A percentile compares a stretch with the other conserved stretches of the same genome.
Conservation (phyloP, 2,888 invertebrate genomes). For the Lomographa bimaculata region DNA sequence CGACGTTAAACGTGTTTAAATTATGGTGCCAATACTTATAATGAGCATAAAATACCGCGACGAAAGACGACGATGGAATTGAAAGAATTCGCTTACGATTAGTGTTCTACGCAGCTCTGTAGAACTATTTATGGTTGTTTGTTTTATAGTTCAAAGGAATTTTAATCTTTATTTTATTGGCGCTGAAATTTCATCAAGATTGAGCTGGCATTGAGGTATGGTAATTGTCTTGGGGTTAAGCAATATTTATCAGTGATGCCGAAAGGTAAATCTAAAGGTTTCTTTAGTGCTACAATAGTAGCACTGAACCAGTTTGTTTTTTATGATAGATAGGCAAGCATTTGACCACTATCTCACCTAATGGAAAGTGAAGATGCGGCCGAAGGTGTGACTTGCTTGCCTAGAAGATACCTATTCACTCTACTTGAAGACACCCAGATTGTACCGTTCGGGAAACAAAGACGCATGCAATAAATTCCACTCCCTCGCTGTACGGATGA, state of each 20-base stretch:
- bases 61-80: slow-evolving; percentile 24
- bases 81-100: slow-evolving; percentile 24
- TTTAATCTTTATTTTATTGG: slow-evolving; percentile 26
- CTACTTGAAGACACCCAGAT: too few species aligned
- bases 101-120: slow-evolving; percentile 18
- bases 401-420: too few species aligned
- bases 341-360: too few species aligned
- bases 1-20: slow-evolving; percentile 23
- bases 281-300: too few species aligned
- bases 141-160: slow-evolving; percentile 26
- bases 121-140: slow-evolving; percentile 25
- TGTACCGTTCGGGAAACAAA: too few species aligned
- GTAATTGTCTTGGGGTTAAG: slow-evolving; percentile 13
- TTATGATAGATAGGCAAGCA: too few species aligned
- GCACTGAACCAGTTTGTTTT: too few species aligned
- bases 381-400: too few species aligned
- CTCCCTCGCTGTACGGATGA: too few species aligned
- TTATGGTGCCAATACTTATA: slow-evolving; percentile 23
- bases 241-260: slow-evolving; percentile 9
- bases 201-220: slow-evolving; percentile 11
- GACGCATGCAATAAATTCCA: too few species aligned
- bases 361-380: too few species aligned
- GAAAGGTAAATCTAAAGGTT: slow-evolving; percentile 2
- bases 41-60: slow-evolving; percentile 23
- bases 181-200: slow-evolving; percentile 18